A percentile compares a stretch with the other conserved stretches of the same genome.
phyloP scores from a whole-genome alignment of 2,113 vertebrate species.

The Hyaena hyaena region DNA sequence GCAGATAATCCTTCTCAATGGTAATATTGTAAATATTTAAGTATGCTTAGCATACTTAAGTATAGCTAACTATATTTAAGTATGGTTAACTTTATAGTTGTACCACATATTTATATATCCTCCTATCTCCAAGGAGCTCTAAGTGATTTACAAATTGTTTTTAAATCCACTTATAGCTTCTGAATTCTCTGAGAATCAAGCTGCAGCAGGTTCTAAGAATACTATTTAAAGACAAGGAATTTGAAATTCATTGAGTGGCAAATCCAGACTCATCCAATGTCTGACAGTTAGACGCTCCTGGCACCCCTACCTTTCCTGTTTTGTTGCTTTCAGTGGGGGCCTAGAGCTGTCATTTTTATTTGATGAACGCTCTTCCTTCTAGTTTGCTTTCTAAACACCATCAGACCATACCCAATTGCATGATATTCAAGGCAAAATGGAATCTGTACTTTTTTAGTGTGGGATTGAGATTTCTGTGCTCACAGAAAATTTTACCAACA shows the following conservation, averaged over 20 bases:
- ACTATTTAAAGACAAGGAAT: slow-evolving; percentile 66
- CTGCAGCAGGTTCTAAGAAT: slow-evolving; percentile 57
- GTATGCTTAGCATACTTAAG: not conserved
- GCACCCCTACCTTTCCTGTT: slow-evolving; percentile 5
- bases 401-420: too few relatives aligned
- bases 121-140: slow-evolving; percentile 34
- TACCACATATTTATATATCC: slow-evolving; percentile 41
- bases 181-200: slow-evolving; percentile 63
- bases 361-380: not conserved
- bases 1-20: slow-evolving; percentile 1
- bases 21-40: slow-evolving; percentile 60
- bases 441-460: not conserved
- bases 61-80: slow-evolving; percentile 51
- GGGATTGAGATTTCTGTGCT: not conserved
- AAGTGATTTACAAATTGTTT: slow-evolving; percentile 67
- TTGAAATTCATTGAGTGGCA: slow-evolving; percentile 68
- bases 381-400: not conserved
- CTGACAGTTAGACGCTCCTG: slow-evolving; percentile 21
- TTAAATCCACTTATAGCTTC: slow-evolving; percentile 56
- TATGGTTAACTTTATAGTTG: slow-evolving; percentile 33
- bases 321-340: not conserved
- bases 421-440: not conserved
- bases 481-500: not conserved
- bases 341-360: not conserved
- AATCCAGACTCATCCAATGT: slow-evolving; percentile 71